Evolutionary conservation across 1,140 invertebrate species (phyloP).

Genomic region (Drosophila orena): DNA sequence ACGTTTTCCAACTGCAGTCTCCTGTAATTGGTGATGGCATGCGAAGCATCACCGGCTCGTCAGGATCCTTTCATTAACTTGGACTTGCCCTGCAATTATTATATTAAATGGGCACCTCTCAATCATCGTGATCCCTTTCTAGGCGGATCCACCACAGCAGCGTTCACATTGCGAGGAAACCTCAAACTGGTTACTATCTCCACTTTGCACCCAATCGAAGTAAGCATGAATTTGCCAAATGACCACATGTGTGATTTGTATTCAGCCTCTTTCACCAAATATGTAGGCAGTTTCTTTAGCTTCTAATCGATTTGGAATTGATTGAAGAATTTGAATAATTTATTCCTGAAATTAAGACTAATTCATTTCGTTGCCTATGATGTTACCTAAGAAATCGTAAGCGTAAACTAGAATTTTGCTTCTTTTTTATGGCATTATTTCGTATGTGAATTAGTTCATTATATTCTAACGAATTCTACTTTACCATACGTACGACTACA

Average conservation of each 20-base stretch:
- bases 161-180: conserved; percentile 20
- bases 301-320: conserved; percentile 26
- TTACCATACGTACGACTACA: too few species aligned
- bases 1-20: conserved; percentile 23
- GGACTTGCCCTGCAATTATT: conserved; percentile 42
- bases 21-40: conserved; percentile 44
- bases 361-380: not conserved
- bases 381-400: conserved; percentile 4
- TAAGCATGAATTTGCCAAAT: conserved; percentile 34
- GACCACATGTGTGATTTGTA: not conserved
- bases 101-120: conserved; percentile 30
- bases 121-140: conserved; percentile 57
- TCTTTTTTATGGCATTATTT: conserved; percentile 4
- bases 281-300: conserved; percentile 1
- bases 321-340: conserved; percentile 4
- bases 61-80: conserved; percentile 43
- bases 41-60: conserved; percentile 24
- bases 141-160: conserved; percentile 19
- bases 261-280: conserved; percentile 3
- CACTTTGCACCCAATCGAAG: not conserved
- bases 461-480: too few species aligned
- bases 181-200: conserved; percentile 23
- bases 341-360: conserved; percentile 28
- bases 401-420: conserved; percentile 20
- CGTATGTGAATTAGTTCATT: not conserved